Base-by-base conservation (phyloP, 2,888 invertebrate species). In the Melanargia galathea region DNA sequence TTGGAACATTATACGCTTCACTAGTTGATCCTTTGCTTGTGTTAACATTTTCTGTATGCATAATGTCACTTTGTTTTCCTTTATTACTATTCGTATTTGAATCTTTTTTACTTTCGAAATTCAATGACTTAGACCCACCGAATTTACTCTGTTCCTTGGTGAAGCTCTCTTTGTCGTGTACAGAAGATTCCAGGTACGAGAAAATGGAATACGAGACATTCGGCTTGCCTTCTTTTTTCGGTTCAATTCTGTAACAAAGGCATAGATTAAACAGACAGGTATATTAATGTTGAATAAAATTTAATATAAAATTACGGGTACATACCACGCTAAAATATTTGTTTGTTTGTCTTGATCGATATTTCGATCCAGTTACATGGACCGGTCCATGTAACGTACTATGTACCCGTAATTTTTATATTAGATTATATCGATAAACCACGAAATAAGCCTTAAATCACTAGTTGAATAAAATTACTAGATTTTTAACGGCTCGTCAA, bases 151-250 rank as follows among this genome's bases (percentile, higher is more conserved):
- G 91, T 69, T 92, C 90, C 70, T 85, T 88, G 0, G 87, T 80
- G 65, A 93, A 93, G 66, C 92, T 92, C 20, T 92, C 86, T 71
- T 92, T 93, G 30, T 89, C 90, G 69, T 93, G 92, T 0, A 93
- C 80, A 0, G 93, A 92, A 2, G 89, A 90, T 79, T 95, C 94
- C 67, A 96, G 80, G 68, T 96, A 96, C 71, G 96, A 95, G 75
- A 97, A 97, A 60, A 97, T 93, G 0, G 96, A 95, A 82, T 93
- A 95, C 0, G 94, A 93, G 0, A 93, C 90, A 75, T 94, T 95
- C 48, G 93, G 93, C n/a, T 92, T 91, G 22, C 86, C 86, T 54
- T 84, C 83, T 61, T 81, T 84, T 40, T 79, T 77, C 11, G 76
- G 70, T 65, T 92, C 90, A n/a, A 81, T 79, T 63, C 92, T 93